phyloP scores from a whole-genome alignment of 1,140 invertebrate genomes.

The Drosophila burlai region DNA sequence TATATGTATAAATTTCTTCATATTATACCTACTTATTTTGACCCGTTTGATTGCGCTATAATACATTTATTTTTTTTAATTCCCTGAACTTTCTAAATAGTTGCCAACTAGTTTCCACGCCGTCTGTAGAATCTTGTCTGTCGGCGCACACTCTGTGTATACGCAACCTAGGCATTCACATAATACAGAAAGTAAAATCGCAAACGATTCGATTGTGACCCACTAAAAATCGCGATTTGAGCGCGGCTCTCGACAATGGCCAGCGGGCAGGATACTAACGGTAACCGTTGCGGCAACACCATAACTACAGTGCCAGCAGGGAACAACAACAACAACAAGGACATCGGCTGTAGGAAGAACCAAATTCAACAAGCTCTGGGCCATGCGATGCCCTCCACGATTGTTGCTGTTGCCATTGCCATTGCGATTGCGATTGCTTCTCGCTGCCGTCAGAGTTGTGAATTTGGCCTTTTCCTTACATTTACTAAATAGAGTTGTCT shows the following conservation, averaged over 20 bases:
- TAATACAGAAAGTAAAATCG: slow-evolving; percentile 64
- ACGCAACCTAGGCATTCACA: slow-evolving; percentile 55
- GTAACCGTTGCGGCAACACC: slow-evolving; percentile 25
- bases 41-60: too few species aligned
- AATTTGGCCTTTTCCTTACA: not conserved
- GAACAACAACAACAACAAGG: slow-evolving; percentile 1
- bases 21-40: too few species aligned
- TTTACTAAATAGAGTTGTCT: too few species aligned
- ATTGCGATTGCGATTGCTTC: slow-evolving; percentile 44
- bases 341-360: slow-evolving; percentile 8
- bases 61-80: too few species aligned
- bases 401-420: slow-evolving; percentile 33
- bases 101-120: too few species aligned
- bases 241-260: slow-evolving; percentile 36
- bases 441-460: slow-evolving; percentile 16
- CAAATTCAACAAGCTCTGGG: slow-evolving; percentile 60
- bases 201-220: slow-evolving; percentile 45
- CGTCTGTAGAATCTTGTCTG: not conserved
- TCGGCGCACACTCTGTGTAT: slow-evolving; percentile 40
- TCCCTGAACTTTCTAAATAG: too few species aligned
- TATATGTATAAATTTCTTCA: too few species aligned
- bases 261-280: slow-evolving; percentile 58
- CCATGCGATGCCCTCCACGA: slow-evolving; percentile 16
- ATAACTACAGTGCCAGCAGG: slow-evolving; percentile 16
- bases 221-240: slow-evolving; percentile 58